Base-by-base conservation (phyloP, 2,888 invertebrate species). In the Mimachlamys varia region DNA sequence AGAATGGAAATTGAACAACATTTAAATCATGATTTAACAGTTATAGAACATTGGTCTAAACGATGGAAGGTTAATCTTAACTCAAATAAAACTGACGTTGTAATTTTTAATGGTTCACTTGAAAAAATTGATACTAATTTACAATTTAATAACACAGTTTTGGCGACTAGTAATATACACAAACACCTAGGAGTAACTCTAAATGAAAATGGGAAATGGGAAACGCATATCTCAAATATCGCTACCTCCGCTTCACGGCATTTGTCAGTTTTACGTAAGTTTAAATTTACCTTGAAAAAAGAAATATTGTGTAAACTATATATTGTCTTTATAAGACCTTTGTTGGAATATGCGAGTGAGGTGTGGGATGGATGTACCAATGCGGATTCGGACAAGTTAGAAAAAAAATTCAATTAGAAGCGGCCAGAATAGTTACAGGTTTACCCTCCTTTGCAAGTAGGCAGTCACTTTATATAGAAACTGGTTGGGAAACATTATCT, bases 101-200 rank as follows among this genome's bases (percentile, higher is more conserved):
- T 89, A 4, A 2, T 89, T 37, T 76, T 89, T 87, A 62, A 15
- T 87, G 37, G n/a, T 15, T n/a, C 33, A n/a, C 53, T 50, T 53
- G 53, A 88, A 12, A 88, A 22, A 50, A 2, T 53, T 17, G 53
- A 53, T 53, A 15, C 15, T 53, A 7, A 44, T 10, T 37, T 44
- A 10, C 49, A 7, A 13, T 33, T n/a, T 88, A 33, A 53, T 37
- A 44, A 37, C 15, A 88, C 38, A 15, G 13, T 12, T 10, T 37
- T 44, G 13, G 22, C 38, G 13, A 49, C 5, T 7, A 33, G 50
- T 12, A 27, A n/a, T 5, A 22, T 10, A 38, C 62, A 91, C 37
- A 91, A 89, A 88, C 62, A 91, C 33, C 22, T 89, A 17, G 91
- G 62, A 17, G 87, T 91, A n/a, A 88, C 88, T 13, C 44, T 91